A percentile compares a stretch with the other conserved stretches of the same genome.
These are phyloP conservation scores for Dioctria rufipes DNA, from an alignment of 2,888 invertebrate genomes.

Conservation along the genomic window DNA sequence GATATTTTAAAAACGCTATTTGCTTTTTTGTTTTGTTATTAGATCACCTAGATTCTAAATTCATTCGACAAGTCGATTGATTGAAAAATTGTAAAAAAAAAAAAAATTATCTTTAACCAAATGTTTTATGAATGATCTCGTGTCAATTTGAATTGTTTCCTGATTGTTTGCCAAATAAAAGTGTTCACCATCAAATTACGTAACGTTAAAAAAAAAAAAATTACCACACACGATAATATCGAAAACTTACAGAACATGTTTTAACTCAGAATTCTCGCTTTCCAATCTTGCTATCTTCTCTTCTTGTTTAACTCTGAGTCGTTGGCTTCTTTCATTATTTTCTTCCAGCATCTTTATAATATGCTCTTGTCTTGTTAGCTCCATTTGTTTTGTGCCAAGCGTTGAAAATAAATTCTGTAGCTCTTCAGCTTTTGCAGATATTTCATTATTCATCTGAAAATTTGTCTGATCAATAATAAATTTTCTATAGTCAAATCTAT, in stretches of 20 bases:
- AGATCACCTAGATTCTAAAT: not conserved
- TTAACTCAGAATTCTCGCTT: conserved; percentile 64
- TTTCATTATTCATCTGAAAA: conserved; percentile 65
- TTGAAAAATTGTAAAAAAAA: too few species aligned
- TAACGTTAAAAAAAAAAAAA: not conserved
- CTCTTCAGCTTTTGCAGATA: conserved; percentile 65
- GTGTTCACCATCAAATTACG: not conserved
- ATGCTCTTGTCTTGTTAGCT: conserved; percentile 65
- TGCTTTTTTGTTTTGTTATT: not conserved
- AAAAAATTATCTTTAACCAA: too few species aligned
- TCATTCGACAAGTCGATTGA: too few species aligned
- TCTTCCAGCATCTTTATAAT: conserved; percentile 67
- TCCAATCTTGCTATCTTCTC: conserved; percentile 65
- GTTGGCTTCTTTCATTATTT: conserved; percentile 60
- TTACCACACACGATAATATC: not conserved
- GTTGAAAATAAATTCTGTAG: conserved; percentile 65
- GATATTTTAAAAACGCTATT: not conserved
- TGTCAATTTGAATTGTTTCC: too few species aligned
- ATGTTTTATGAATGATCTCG: too few species aligned
- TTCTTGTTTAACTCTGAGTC: conserved; percentile 65
- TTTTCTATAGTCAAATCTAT: not conserved
- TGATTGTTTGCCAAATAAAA: too few species aligned
- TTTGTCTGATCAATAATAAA: conserved; percentile 49
- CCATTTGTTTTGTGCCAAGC: conserved; percentile 64
- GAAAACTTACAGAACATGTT: conserved; percentile 65